Evolutionary conservation across 1,140 invertebrate genomes (phyloP).

Genomic region (Zaprionus tsacasi): DNA sequence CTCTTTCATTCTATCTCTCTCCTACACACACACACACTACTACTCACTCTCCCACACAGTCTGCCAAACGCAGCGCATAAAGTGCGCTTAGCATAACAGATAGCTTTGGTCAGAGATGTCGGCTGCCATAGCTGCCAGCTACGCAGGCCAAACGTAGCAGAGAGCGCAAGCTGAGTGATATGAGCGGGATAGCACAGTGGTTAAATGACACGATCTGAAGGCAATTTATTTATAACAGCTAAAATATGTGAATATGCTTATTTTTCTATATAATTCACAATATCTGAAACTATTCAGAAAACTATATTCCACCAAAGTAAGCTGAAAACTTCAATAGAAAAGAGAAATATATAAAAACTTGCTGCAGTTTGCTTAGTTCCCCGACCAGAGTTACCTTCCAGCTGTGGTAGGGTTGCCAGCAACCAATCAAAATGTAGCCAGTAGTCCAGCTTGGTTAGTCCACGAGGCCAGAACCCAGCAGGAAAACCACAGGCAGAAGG

Average conservation of each 20-base stretch:
- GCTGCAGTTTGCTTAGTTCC: background rate
- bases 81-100: constrained; percentile 34
- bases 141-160: background rate
- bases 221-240: no score
- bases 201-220: no score
- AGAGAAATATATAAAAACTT: background rate
- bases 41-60: background rate
- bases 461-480: no score
- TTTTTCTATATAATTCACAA: no score
- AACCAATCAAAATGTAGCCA: background rate
- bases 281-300: background rate
- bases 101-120: constrained; percentile 24
- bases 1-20: background rate
- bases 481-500: background rate
- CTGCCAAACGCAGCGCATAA: background rate
- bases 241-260: no score
- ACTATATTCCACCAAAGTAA: background rate
- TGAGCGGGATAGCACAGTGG: background rate
- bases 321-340: background rate
- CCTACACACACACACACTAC: background rate
- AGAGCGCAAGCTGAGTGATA: constrained; percentile 4
- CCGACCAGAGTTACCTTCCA: background rate
- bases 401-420: background rate
- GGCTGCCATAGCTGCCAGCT: constrained; percentile 9
- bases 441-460: background rate